phyloP scores from a whole-genome alignment of 2,888 invertebrate species.

The Acleris laterana region DNA sequence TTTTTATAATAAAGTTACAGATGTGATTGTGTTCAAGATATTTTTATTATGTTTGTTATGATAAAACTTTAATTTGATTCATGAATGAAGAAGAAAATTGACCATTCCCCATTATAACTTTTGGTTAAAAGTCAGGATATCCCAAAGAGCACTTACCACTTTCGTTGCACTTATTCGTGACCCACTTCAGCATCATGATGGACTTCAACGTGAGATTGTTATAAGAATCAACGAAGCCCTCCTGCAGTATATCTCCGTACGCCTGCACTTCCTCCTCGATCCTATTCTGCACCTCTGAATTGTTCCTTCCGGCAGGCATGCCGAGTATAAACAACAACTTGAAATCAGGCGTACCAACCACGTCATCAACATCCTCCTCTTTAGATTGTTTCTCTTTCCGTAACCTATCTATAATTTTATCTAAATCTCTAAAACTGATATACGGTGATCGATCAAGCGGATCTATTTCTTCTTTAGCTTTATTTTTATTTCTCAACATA shows the following conservation, averaged over 20 bases:
- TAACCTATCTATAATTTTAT: no score
- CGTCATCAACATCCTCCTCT: constrained; percentile 27
- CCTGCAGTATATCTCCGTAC: constrained; percentile 92
- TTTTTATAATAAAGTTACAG: no score
- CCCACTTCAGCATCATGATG: constrained; percentile 93
- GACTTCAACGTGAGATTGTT: constrained; percentile 94
- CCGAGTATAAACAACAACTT: constrained; percentile 85
- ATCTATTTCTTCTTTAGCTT: constrained; percentile 40
- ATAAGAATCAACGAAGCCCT: constrained; percentile 92
- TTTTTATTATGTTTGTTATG: no score
- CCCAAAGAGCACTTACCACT: constrained; percentile 61
- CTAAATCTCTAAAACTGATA: no score
- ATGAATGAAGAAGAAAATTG: no score
- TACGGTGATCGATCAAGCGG: no score
- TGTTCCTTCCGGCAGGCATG: constrained; percentile 81
- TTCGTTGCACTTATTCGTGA: constrained; percentile 87
- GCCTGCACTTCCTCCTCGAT: constrained; percentile 87
- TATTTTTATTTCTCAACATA: constrained; percentile 56
- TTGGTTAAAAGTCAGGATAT: background rate
- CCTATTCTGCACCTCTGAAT: constrained; percentile 84
- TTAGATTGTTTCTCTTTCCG: background rate
- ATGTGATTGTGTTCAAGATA: no score
- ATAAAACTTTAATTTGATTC: no score
- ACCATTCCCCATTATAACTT: no score
- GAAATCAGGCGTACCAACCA: constrained; percentile 55